These are phyloP conservation scores for Leucoptera coffeella DNA, from an alignment of 2,888 invertebrate genomes.

Conservation along the genomic window DNA sequence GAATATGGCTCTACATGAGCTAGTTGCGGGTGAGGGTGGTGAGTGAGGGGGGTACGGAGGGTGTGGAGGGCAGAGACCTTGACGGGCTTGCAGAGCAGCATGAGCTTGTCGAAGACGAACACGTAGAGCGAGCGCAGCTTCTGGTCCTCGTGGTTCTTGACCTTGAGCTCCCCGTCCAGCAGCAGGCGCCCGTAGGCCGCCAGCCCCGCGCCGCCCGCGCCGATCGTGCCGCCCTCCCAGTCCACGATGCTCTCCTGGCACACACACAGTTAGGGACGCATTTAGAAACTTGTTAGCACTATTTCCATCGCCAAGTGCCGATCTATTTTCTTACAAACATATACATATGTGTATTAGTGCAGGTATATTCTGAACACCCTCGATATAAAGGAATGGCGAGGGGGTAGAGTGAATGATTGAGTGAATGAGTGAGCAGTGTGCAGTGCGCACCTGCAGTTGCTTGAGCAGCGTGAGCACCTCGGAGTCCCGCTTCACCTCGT, in stretches of 20 bases:
- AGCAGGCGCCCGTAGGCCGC: slow-evolving; percentile 88
- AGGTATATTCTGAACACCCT: too few species aligned
- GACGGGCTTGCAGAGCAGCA: slow-evolving; percentile 85
- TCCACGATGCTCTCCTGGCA: slow-evolving; percentile 70
- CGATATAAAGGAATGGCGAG: too few species aligned
- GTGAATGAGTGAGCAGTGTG: neutral
- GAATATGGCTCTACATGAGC: too few species aligned
- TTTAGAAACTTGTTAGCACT: too few species aligned
- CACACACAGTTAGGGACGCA: too few species aligned
- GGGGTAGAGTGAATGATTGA: neutral
- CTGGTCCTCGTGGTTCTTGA: slow-evolving; percentile 85
- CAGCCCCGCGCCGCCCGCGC: slow-evolving; percentile 73
- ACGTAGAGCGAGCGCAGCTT: slow-evolving; percentile 82
- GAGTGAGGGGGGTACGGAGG: too few species aligned
- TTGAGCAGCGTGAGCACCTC: slow-evolving; percentile 86
- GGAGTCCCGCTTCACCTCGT: slow-evolving; percentile 95
- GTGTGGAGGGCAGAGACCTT: too few species aligned
- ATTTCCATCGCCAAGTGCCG: too few species aligned
- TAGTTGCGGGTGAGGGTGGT: too few species aligned
- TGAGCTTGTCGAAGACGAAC: slow-evolving; percentile 96
- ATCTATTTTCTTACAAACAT: too few species aligned
- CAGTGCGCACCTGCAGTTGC: slow-evolving; percentile 70
- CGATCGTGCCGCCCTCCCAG: slow-evolving; percentile 69
- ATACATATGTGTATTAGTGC: too few species aligned
- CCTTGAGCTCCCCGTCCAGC: slow-evolving; percentile 90